phyloP scores from a whole-genome alignment of 35 echinoderm and acorn worm species.

The Stichopus chloronotus region DNA sequence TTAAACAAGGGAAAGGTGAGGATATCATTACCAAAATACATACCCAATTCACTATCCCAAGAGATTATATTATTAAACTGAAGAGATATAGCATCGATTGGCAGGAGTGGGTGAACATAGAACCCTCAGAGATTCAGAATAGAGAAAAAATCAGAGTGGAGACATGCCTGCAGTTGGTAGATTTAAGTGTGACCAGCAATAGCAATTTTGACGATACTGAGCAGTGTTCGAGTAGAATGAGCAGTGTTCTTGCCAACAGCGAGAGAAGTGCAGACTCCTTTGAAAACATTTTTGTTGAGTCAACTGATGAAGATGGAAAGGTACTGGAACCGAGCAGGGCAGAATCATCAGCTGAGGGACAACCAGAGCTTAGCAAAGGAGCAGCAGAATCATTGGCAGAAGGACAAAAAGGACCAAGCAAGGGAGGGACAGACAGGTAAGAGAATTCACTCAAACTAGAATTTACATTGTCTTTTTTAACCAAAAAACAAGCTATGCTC shows the following conservation, averaged over 20 bases:
- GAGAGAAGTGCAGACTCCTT: background rate
- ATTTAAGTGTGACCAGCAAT: background rate
- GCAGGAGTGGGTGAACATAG: background rate
- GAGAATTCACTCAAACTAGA: background rate
- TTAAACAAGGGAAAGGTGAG: background rate
- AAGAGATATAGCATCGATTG: background rate
- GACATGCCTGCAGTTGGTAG: too few relatives aligned
- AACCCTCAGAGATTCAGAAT: background rate
- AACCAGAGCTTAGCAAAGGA: background rate
- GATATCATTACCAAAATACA: background rate
- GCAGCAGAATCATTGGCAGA: background rate
- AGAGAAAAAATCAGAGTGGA: constrained; percentile 18
- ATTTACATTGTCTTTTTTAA: background rate
- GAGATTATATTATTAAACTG: background rate
- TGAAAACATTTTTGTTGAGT: background rate
- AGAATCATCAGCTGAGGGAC: constrained; percentile 10
- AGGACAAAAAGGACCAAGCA: background rate
- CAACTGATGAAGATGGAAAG: background rate
- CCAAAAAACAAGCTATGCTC: background rate
- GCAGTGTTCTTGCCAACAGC: background rate
- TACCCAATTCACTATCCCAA: background rate
- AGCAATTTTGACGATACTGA: background rate
- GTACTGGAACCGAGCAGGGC: background rate
- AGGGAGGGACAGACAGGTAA: constrained; percentile 1
- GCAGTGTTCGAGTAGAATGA: background rate